These are phyloP conservation scores for Vulpes lagopus DNA, from an alignment of 2,113 vertebrate genomes.

Conservation along the genomic window DNA sequence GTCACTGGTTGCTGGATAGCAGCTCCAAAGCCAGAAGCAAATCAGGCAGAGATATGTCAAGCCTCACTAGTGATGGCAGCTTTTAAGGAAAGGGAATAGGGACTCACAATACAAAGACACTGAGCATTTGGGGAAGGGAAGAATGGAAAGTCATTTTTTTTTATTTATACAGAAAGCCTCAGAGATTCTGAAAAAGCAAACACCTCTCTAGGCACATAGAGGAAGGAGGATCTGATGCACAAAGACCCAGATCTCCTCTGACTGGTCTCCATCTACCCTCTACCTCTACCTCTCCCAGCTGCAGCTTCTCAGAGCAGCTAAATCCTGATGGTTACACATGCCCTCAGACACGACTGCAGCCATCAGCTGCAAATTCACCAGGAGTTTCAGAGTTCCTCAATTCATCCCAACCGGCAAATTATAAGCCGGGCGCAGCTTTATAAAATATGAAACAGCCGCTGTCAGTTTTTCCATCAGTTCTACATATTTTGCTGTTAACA, in stretches of 20 bases:
- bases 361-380: conserved; percentile 29
- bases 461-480: conserved; percentile 60
- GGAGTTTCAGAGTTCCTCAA: conserved; percentile 30
- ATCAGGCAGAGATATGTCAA: neutral
- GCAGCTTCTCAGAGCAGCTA: neutral
- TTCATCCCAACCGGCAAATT: neutral
- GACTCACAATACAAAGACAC: neutral
- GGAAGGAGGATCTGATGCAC: neutral
- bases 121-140: neutral
- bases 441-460: conserved; percentile 63
- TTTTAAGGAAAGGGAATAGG: neutral
- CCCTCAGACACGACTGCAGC: neutral
- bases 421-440: neutral
- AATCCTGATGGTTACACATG: neutral
- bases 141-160: neutral
- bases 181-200: neutral
- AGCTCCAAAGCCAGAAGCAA: neutral
- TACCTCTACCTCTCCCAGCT: neutral
- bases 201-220: neutral
- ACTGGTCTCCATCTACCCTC: neutral
- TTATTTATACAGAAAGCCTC: neutral
- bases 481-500: conserved; percentile 61
- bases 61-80: neutral
- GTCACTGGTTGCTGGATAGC: neutral
- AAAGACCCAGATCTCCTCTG: neutral